Conservation (phyloP, 2,113 vertebrate species). For the Elgaria multicarinata region DNA sequence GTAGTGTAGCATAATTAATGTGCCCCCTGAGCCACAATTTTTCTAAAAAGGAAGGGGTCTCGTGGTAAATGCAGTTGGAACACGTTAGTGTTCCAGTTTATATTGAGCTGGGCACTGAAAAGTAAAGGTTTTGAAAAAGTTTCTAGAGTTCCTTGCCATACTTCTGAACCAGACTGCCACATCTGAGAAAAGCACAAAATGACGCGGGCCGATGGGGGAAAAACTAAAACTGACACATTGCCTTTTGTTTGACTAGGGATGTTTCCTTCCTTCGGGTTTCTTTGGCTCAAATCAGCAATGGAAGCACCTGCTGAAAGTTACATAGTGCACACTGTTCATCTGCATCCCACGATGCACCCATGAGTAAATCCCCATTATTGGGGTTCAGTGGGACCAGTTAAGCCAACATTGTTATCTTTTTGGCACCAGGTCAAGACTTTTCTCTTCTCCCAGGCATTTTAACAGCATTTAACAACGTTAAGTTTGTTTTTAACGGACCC, state of each 20-base stretch:
- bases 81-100: not conserved
- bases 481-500: no score
- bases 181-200: no score
- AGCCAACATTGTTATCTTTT: no score
- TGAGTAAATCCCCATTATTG: rapidly evolving
- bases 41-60: slow-evolving; percentile 8
- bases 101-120: rapidly evolving
- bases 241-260: rapidly evolving
- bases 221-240: not conserved
- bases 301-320: rapidly evolving
- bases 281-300: not conserved
- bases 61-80: not conserved
- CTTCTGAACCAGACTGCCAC: not conserved
- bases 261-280: not conserved
- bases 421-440: no score
- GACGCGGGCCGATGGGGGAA: rapidly evolving
- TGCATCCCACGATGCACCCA: not conserved
- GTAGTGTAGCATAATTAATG: not conserved
- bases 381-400: not conserved
- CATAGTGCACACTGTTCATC: rapidly evolving
- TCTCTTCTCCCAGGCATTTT: no score
- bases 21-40: slow-evolving; percentile 25
- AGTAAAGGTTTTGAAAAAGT: not conserved
- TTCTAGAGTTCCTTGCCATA: rapidly evolving
- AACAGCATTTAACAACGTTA: no score